phyloP scores from a whole-genome alignment of 2,888 invertebrate species.

The Blastobasis adustella region DNA sequence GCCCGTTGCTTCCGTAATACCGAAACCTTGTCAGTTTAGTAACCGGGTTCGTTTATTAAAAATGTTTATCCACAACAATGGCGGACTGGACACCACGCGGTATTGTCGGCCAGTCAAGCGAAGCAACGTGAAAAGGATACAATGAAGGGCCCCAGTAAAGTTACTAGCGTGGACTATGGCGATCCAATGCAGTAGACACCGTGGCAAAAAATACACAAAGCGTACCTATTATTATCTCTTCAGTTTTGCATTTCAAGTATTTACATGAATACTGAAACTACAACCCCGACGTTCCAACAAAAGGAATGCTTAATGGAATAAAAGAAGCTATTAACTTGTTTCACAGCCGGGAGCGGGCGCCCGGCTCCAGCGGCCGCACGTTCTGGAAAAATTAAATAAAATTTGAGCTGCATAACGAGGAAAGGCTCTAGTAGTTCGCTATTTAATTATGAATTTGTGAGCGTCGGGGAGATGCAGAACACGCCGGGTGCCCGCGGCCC shows the following conservation, averaged over 20 bases:
- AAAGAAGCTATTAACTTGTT: neutral
- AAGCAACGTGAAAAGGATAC: no score
- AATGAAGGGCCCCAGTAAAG: no score
- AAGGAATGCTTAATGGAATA: neutral
- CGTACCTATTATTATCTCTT: neutral
- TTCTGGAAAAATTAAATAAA: slow-evolving; percentile 52
- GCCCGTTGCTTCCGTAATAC: no score
- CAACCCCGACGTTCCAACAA: neutral
- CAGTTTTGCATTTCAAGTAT: neutral
- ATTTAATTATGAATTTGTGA: slow-evolving; percentile 72
- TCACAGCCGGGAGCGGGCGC: neutral
- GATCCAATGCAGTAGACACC: no score
- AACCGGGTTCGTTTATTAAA: no score
- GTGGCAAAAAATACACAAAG: no score
- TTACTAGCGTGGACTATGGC: no score
- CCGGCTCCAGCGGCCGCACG: neutral
- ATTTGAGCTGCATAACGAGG: slow-evolving; percentile 47
- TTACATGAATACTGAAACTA: neutral
- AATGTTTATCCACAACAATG: no score
- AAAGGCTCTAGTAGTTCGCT: slow-evolving; percentile 48
- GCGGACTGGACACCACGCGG: no score
- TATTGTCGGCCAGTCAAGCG: no score
- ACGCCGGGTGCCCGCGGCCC: slow-evolving; percentile 8
- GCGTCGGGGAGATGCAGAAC: slow-evolving; percentile 54
- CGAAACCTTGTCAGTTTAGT: no score